Conservation (phyloP, 35 echinoderm and acorn worm genomes). For the Amphiura filiformis region DNA sequence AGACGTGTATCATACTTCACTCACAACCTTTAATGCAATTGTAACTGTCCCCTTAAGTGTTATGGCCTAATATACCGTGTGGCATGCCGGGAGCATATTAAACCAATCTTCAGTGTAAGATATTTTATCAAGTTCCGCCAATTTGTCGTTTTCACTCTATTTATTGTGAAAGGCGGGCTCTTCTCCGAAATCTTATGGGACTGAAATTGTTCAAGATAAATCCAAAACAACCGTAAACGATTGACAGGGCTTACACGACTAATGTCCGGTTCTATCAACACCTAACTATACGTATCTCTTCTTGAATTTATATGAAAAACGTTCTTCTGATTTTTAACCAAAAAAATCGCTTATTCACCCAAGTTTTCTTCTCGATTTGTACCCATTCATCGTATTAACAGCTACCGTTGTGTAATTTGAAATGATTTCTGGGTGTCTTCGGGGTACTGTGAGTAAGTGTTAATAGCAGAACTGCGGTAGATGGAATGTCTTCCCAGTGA, state of each 20-base stretch:
- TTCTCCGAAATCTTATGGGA: background rate
- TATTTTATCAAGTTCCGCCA: too few relatives aligned
- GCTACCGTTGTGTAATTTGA: background rate
- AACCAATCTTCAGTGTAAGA: too few relatives aligned
- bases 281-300: background rate
- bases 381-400: background rate
- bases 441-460: background rate
- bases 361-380: too few relatives aligned
- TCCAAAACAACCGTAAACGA: background rate
- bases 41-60: too few relatives aligned
- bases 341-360: too few relatives aligned
- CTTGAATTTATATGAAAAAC: too few relatives aligned
- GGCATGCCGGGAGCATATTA: too few relatives aligned
- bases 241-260: background rate
- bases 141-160: background rate
- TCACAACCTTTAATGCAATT: too few relatives aligned
- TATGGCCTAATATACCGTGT: too few relatives aligned
- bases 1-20: too few relatives aligned
- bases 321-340: too few relatives aligned
- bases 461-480: background rate
- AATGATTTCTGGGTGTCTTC: background rate
- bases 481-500: too few relatives aligned
- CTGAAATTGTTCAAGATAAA: background rate
- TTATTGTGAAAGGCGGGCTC: background rate
- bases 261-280: background rate